Evolutionary conservation across 2,797 vertebrate genomes (phyloP).

Genomic region (Gorsachius magnificus): DNA sequence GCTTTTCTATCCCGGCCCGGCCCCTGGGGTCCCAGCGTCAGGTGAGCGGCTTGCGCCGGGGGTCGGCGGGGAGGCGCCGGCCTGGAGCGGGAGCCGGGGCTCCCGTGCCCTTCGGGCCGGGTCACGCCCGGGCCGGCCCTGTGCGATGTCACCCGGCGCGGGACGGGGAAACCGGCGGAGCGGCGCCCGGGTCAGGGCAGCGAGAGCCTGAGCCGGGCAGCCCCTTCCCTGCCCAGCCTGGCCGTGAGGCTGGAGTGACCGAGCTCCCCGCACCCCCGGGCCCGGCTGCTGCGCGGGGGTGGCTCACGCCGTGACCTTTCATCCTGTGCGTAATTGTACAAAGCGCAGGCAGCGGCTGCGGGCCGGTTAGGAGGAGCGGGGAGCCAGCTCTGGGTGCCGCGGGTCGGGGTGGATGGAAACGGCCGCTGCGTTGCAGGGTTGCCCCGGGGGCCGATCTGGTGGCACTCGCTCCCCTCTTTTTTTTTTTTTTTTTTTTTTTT

Average conservation of each 20-base stretch:
- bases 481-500: too few species aligned
- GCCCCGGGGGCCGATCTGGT: background rate
- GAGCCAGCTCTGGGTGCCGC: background rate
- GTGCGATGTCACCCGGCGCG: background rate
- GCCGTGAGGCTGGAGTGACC: background rate
- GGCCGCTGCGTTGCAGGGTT: background rate
- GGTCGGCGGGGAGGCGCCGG: background rate
- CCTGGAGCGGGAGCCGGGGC: background rate
- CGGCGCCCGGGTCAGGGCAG: background rate
- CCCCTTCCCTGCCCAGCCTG: background rate
- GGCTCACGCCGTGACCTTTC: constrained; percentile 47
- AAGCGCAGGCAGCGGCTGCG: background rate
- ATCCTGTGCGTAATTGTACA: background rate
- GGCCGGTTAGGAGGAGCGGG: background rate
- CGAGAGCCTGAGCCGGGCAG: background rate
- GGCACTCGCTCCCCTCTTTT: background rate
- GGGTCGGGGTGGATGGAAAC: background rate
- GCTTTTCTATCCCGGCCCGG: background rate
- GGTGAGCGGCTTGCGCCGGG: background rate
- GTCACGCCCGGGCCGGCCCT: background rate
- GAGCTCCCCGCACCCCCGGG: background rate
- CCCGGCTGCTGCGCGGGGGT: background rate
- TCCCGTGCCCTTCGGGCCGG: background rate
- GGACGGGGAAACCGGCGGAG: background rate
- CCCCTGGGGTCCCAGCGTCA: background rate